Conservation (phyloP, 2,797 vertebrate genomes). For the Echeneis naucrates region DNA sequence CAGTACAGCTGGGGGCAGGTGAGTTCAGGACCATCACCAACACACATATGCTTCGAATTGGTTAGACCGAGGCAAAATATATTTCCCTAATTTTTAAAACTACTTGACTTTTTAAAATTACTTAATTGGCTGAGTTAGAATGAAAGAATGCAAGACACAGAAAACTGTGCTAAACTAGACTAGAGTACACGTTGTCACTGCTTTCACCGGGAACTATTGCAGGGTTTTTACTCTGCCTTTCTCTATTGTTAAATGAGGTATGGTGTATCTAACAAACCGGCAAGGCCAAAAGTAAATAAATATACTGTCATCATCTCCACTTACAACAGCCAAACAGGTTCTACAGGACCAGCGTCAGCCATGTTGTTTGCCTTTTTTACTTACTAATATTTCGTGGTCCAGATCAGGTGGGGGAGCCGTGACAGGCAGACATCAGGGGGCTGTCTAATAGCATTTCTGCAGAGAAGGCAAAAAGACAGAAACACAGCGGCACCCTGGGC, state of each 20-base stretch:
- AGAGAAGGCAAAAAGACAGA: constrained; percentile 22
- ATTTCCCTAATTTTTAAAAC: too few species aligned
- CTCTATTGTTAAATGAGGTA: not conserved
- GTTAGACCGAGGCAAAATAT: too few species aligned
- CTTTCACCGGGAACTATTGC: not conserved
- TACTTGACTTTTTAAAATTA: too few species aligned
- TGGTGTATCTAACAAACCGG: not conserved
- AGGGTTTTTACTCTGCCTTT: not conserved
- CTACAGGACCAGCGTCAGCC: constrained; percentile 73
- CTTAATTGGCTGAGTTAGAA: not conserved
- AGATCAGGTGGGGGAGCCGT: constrained; percentile 12
- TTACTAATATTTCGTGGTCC: constrained; percentile 21
- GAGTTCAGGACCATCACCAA: too few species aligned
- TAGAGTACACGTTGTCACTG: constrained; percentile 1
- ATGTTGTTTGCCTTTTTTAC: constrained; percentile 63
- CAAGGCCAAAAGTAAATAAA: not conserved
- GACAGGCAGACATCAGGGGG: not conserved
- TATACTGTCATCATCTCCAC: constrained; percentile 38
- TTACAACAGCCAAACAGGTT: constrained; percentile 44
- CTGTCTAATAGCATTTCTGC: constrained; percentile 2
- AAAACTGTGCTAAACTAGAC: constrained; percentile 14
- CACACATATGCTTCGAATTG: too few species aligned
- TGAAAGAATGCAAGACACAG: constrained; percentile 16
- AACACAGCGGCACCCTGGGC: constrained; percentile 43
- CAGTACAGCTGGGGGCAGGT: too few species aligned